A percentile compares a stretch with the other conserved stretches of the same genome.
Conservation (phyloP, 2,113 vertebrate species). For the Chionomys nivalis region DNA sequence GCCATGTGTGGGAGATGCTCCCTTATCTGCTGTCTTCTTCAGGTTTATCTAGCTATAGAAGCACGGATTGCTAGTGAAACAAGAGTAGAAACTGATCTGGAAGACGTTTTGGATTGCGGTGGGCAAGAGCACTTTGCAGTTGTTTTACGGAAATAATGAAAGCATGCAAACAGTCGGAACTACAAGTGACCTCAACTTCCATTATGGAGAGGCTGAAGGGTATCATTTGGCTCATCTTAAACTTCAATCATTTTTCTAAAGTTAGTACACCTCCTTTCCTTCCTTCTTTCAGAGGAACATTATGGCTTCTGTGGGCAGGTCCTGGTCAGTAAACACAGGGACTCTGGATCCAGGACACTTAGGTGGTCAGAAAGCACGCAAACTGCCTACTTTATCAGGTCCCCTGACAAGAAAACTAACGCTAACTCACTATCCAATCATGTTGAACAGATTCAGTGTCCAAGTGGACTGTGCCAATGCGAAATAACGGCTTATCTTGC, state of each 20-base stretch:
- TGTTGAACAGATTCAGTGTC: background rate
- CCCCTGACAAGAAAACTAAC: constrained; percentile 1
- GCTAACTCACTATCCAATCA: background rate
- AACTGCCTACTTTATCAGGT: background rate
- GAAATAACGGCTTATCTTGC: constrained; percentile 21
- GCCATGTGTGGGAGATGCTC: background rate
- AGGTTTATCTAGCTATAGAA: background rate
- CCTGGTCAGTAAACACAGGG: background rate
- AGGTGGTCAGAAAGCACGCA: background rate
- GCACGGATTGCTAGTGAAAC: background rate
- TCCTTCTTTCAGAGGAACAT: background rate
- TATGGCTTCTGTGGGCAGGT: constrained; percentile 31
- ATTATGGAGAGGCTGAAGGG: background rate
- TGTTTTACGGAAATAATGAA: background rate
- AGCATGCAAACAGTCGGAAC: background rate
- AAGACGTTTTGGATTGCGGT: background rate
- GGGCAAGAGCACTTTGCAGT: background rate
- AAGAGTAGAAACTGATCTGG: constrained; percentile 16
- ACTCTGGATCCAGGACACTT: background rate
- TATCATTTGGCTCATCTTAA: constrained; percentile 8
- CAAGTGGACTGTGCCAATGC: background rate
- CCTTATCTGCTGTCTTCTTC: background rate
- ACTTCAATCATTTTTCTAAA: constrained; percentile 20
- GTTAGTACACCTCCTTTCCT: background rate
- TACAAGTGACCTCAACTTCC: background rate